phyloP scores from a whole-genome alignment of 2,797 vertebrate species.

The Scyliorhinus canicula region DNA sequence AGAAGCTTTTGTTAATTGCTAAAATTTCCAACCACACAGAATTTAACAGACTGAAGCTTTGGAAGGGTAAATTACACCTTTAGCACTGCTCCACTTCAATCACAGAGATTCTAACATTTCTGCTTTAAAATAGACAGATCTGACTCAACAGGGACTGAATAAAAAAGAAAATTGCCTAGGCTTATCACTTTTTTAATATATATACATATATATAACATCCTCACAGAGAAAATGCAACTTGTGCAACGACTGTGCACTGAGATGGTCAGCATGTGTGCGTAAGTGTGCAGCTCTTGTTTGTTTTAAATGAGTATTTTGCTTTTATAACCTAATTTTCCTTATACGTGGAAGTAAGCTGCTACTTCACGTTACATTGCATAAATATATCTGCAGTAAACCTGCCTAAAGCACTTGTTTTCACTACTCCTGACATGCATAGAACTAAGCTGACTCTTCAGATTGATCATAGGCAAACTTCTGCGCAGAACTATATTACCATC shows the following conservation, averaged over 20 bases:
- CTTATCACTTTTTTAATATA: neutral
- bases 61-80: neutral
- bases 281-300: constrained; percentile 30
- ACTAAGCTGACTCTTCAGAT: constrained; percentile 30
- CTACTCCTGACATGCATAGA: constrained; percentile 34
- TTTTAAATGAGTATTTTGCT: constrained; percentile 21
- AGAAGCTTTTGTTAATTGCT: neutral
- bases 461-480: constrained; percentile 14
- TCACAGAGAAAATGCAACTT: constrained; percentile 36
- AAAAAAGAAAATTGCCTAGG: neutral
- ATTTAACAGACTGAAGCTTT: neutral
- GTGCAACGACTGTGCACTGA: constrained; percentile 28
- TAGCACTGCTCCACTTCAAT: neutral
- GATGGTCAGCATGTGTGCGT: constrained; percentile 23
- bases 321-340: constrained; percentile 23
- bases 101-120: neutral
- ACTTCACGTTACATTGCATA: constrained; percentile 36
- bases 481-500: constrained; percentile 19
- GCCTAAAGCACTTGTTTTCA: constrained; percentile 35
- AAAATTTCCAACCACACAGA: neutral
- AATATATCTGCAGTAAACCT: constrained; percentile 33
- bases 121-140: neutral
- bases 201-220: neutral
- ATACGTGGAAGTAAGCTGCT: constrained; percentile 26
- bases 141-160: neutral